These are phyloP conservation scores for Rana temporaria DNA, from an alignment of 2,113 vertebrate genomes.

Conservation along the genomic window DNA sequence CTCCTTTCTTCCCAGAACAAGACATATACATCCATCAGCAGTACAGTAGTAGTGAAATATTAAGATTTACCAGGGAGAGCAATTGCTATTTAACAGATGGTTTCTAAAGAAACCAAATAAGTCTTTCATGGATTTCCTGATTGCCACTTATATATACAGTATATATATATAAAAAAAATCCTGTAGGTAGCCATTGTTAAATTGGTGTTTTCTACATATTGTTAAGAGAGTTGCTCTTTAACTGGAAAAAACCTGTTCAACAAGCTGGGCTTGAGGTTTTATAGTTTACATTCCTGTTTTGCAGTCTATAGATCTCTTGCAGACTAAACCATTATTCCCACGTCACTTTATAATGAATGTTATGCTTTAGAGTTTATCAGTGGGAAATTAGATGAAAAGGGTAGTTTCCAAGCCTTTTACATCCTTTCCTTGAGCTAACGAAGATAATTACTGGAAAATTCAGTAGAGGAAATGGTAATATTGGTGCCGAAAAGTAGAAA, in stretches of 20 bases:
- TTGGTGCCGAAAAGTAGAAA: neutral
- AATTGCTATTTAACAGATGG: no score
- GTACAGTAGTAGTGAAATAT: no score
- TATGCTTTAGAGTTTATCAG: neutral
- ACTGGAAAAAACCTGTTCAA: neutral
- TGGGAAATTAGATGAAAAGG: slow-evolving; percentile 22
- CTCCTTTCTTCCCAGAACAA: no score
- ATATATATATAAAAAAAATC: no score
- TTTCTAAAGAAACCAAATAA: no score
- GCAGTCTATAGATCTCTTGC: neutral
- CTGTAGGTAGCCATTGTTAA: neutral
- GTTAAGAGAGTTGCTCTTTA: neutral
- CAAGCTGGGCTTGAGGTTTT: neutral
- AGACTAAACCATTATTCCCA: slow-evolving; percentile 10
- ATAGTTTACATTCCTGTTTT: slow-evolving; percentile 27
- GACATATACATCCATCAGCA: no score
- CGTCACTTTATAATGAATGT: neutral
- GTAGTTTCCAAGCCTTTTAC: neutral
- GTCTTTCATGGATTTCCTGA: no score
- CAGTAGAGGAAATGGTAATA: neutral
- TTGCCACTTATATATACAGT: no score
- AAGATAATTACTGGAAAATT: slow-evolving; percentile 13
- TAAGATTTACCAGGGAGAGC: no score
- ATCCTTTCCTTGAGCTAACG: slow-evolving; percentile 30
- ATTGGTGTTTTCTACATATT: neutral